phyloP scores from a whole-genome alignment of 2,888 invertebrate species.

The Eucera pruinosa region DNA sequence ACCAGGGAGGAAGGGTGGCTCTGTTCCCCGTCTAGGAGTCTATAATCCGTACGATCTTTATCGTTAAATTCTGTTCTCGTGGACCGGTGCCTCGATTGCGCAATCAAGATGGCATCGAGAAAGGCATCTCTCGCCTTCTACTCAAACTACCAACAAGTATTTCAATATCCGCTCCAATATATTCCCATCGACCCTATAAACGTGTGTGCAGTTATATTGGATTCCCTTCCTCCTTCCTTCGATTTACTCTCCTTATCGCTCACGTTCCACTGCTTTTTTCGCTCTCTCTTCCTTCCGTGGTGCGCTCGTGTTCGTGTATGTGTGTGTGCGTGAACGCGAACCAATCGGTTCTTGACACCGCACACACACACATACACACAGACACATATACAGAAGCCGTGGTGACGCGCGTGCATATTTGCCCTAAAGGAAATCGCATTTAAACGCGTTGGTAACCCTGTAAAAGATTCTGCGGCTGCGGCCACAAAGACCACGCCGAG shows the following conservation, averaged over 20 bases:
- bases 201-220: constrained; percentile 83
- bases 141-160: constrained; percentile 84
- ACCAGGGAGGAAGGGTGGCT: not conserved
- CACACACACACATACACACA: too few relatives aligned
- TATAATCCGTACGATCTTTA: constrained; percentile 79
- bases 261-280: constrained; percentile 43
- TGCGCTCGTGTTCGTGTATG: constrained; percentile 16
- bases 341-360: constrained; percentile 44
- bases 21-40: constrained; percentile 59
- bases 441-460: constrained; percentile 57
- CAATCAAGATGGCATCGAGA: constrained; percentile 83
- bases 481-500: constrained; percentile 9
- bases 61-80: constrained; percentile 77
- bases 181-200: constrained; percentile 81
- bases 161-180: constrained; percentile 83
- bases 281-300: constrained; percentile 19
- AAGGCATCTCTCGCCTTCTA: constrained; percentile 82
- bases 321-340: constrained; percentile 17
- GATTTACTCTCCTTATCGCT: constrained; percentile 45
- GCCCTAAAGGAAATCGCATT: constrained; percentile 53
- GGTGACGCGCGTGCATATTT: constrained; percentile 31
- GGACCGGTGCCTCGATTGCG: constrained; percentile 79
- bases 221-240: constrained; percentile 75
- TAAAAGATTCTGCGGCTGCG: constrained; percentile 55
- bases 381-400: too few relatives aligned